Percentiles rank a stretch among this genome's conserved stretches.
These are phyloP conservation scores for Baryphthengus martii DNA, from an alignment of 2,113 vertebrate species.

Conservation along the genomic window DNA sequence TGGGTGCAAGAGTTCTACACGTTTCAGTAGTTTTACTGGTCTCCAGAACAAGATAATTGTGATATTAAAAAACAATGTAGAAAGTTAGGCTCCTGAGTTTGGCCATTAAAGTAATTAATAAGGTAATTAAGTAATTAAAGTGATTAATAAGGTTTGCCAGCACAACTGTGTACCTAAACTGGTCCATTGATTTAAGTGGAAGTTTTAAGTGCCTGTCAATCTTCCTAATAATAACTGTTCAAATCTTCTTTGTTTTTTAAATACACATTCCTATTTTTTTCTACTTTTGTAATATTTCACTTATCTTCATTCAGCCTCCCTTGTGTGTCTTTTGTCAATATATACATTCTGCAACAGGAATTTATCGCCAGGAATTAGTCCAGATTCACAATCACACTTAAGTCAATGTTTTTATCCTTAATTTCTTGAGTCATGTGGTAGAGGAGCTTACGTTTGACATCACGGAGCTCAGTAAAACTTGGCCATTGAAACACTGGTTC, in stretches of 20 bases:
- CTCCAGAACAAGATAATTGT: not conserved
- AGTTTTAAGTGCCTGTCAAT: not conserved
- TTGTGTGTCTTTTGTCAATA: not conserved
- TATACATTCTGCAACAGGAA: not conserved
- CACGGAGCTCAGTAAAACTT: constrained; percentile 3
- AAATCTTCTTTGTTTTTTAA: not conserved
- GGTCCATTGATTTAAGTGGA: not conserved
- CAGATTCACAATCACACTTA: constrained; percentile 3
- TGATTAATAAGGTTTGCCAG: not conserved
- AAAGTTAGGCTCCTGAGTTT: not conserved
- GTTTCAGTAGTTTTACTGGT: not conserved
- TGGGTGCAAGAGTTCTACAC: fast-evolving
- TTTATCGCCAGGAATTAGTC: constrained; percentile 15
- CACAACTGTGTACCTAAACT: not conserved
- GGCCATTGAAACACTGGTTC: constrained; percentile 40
- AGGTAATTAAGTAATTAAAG: not conserved
- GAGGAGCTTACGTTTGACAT: constrained; percentile 16
- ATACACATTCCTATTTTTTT: not conserved
- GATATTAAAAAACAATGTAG: not conserved
- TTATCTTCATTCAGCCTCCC: not conserved
- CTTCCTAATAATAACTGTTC: not conserved
- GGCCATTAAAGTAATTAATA: not conserved
- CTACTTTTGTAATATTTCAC: not conserved
- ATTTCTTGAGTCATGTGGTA: constrained; percentile 18
- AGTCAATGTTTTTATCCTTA: not conserved